Conservation (phyloP, 2,888 invertebrate species). For the Nematopogon swammerdamellus region DNA sequence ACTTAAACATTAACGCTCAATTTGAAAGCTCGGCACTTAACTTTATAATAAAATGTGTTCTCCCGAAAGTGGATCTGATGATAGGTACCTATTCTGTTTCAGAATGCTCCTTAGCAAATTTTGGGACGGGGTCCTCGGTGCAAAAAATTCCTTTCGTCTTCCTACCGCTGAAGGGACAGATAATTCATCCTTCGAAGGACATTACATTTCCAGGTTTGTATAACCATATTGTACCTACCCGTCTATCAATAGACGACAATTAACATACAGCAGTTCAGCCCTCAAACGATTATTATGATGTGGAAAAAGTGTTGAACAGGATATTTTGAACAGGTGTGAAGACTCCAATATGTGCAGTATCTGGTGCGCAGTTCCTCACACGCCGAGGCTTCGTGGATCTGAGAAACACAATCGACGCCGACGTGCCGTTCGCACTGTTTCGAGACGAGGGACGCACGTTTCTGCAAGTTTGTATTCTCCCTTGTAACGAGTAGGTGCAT, state of each 20-base stretch:
- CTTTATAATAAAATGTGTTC: too few species aligned
- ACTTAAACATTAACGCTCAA: too few species aligned
- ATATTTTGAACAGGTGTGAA: constrained; percentile 75
- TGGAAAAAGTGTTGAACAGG: too few species aligned
- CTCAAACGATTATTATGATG: too few species aligned
- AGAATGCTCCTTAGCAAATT: constrained; percentile 81
- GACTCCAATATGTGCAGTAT: constrained; percentile 81
- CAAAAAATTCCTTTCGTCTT: constrained; percentile 86
- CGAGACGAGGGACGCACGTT: constrained; percentile 80
- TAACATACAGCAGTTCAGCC: too few species aligned
- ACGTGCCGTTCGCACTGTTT: constrained; percentile 78
- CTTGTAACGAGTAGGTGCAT: neutral
- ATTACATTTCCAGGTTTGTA: constrained; percentile 82
- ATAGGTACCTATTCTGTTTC: constrained; percentile 24
- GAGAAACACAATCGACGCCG: constrained; percentile 70
- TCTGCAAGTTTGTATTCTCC: constrained; percentile 60
- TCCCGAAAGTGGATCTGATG: too few species aligned
- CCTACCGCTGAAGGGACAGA: constrained; percentile 80
- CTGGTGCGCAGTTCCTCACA: constrained; percentile 79
- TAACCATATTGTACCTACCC: too few species aligned
- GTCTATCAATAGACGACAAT: too few species aligned
- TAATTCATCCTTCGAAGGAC: constrained; percentile 84
- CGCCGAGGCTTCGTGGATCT: constrained; percentile 77
- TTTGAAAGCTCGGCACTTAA: too few species aligned
- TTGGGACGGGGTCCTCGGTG: constrained; percentile 63